phyloP scores from a whole-genome alignment of 2,797 vertebrate species.

The Coreius guichenoti region DNA sequence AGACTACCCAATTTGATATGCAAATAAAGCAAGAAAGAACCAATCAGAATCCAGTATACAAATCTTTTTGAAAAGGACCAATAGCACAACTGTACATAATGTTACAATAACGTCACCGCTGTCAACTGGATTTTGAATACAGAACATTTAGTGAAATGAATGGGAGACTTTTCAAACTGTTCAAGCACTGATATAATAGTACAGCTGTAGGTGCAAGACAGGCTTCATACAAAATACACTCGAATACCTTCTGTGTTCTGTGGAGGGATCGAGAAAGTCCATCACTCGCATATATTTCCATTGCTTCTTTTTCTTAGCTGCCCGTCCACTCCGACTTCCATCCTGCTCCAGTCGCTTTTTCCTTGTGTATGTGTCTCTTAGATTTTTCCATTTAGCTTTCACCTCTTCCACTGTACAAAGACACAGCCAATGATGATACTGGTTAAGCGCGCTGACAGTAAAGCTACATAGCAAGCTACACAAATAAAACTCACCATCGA shows the following conservation, averaged over 20 bases:
- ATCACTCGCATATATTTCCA: slow-evolving; percentile 50
- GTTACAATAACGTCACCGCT: not conserved
- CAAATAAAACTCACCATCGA: slow-evolving; percentile 31
- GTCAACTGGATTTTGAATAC: not conserved
- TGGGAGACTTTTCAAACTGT: not conserved
- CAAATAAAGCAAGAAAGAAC: not conserved
- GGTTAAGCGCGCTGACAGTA: not conserved
- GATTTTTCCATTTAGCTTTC: slow-evolving; percentile 50
- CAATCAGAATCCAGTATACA: not conserved
- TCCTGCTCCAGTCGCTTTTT: slow-evolving; percentile 42
- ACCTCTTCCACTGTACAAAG: slow-evolving; percentile 40
- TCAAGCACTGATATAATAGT: not conserved
- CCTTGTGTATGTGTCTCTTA: slow-evolving; percentile 44
- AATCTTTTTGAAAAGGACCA: not conserved
- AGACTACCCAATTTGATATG: not conserved
- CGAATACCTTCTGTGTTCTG: slow-evolving; percentile 36
- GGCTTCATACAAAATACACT: not conserved
- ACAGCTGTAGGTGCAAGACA: not conserved
- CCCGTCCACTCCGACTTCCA: slow-evolving; percentile 19
- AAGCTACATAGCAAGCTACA: not conserved
- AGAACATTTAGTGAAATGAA: not conserved
- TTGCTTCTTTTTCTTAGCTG: slow-evolving; percentile 35
- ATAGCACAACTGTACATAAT: not conserved
- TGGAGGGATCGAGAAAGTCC: slow-evolving; percentile 37
- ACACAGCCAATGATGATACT: not conserved